Evolutionary conservation across 2,888 invertebrate species (phyloP).

Genomic region (Megalurothrips usitatus): DNA sequence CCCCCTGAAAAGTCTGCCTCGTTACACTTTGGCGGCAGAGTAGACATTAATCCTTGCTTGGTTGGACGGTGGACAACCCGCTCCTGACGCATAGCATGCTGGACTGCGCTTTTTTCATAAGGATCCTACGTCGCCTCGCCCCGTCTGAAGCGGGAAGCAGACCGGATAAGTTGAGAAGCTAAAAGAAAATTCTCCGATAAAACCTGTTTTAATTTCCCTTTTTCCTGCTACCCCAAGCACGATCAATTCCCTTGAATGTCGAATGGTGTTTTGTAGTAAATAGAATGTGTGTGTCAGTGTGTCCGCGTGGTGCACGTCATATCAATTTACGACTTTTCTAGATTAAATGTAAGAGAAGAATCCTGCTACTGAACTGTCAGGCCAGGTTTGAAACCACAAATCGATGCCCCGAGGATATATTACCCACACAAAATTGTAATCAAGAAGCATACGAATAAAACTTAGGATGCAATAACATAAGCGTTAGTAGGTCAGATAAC

Average conservation of each 20-base stretch:
- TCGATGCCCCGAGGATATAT: not conserved
- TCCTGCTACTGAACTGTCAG: too few species aligned
- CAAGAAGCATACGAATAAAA: too few species aligned
- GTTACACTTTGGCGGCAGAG: not conserved
- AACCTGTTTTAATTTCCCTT: not conserved
- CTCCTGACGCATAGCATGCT: slow-evolving; percentile 11
- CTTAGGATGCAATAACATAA: too few species aligned
- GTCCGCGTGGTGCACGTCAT: slow-evolving; percentile 12
- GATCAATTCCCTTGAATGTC: slow-evolving; percentile 11
- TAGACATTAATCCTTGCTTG: not conserved
- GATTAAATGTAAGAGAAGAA: not conserved
- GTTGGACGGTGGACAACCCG: not conserved
- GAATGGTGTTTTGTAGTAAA: slow-evolving; percentile 5
- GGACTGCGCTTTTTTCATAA: not conserved
- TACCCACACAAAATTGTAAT: too few species aligned
- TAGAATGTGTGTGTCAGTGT: slow-evolving; percentile 22
- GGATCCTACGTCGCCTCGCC: not conserved
- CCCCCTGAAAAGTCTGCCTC: not conserved
- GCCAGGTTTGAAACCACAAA: too few species aligned
- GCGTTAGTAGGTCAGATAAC: not conserved
- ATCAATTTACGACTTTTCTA: not conserved
- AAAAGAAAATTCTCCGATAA: too few species aligned
- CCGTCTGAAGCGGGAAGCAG: not conserved
- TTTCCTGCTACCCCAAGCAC: not conserved
- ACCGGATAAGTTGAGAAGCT: too few species aligned